Evolutionary conservation across 2,888 invertebrate species (phyloP), one percentile per base, ranked within the genome.

Genomic region (Sarcophaga variegata): DNA sequence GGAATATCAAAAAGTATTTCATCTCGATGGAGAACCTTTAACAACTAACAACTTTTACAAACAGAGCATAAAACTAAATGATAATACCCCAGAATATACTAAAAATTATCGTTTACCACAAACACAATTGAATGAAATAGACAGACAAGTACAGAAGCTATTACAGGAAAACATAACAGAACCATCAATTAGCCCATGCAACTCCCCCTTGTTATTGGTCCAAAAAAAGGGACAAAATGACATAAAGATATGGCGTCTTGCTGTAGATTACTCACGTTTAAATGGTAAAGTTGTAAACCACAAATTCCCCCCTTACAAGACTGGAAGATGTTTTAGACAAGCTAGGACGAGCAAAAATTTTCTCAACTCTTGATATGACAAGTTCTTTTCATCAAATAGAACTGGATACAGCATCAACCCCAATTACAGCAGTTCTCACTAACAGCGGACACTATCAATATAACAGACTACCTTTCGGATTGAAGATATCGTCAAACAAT

Each of bases 401-500:
- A 49, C 17, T 75, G 22, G 8, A 75, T 64, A n/a, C 64, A 25
- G 64, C 47, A 75, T 49, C 49, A 49, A 49, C 14, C 14, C 49
- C 49, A 14, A 14, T 14, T 49, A 49, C 49, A 14, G 49, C 14
- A 49, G 14, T 49, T 49, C 14, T 14, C 49, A 49, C 49, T 49
- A 49, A 49, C 4, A 49, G 49, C 14, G 49, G 49, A 49, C 49
- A 49, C 14, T 49, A 49, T 49, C 49, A 49, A 37, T 37, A 37
- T 37, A 37, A 37, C 6, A 37, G 62, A 17, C 14, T 70, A 62
- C 70, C 67, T 12, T 77, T 77, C 20, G 77, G 70, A 62, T 20
- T 78, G n/a, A 79, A 80, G 37, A 80, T 80, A 71, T 80, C 71
- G 10, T 80, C 71, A 8, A 80, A 80, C 20, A 64, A 71, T 59